Evolutionary conservation across 2,797 vertebrate genomes (phyloP), one percentile per base, ranked within the genome.

Genomic region (Coendou prehensilis): DNA sequence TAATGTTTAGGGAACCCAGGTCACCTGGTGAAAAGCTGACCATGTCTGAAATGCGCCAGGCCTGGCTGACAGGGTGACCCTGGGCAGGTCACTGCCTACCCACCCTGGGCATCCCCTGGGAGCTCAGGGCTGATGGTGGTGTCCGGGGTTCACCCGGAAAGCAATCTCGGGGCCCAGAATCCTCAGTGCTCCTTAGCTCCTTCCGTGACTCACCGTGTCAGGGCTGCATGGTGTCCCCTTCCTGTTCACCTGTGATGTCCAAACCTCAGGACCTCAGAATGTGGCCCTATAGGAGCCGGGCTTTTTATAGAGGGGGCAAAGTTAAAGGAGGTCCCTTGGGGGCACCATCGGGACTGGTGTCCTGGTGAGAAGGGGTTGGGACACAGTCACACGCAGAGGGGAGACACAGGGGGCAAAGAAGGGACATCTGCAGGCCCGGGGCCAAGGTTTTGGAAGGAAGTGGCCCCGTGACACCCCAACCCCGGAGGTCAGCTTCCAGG

Each of bases 31-130:
- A 61, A 47, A 9, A 79, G 86, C 37, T 0, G 2, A 2, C 1
- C 3, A 37, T 33, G 52, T 69, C 73, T 57, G 63, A 69, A 52
- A 18, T 28, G 71, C 23, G 52, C 41, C 50, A 5, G 37, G 13
- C 20, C 26, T 5, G 14, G 41, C 22, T 2, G n/a, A 28, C 45
- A 2, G 17, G 41, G 78, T 63, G 59, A 11, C 17, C 2, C 0
- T 8, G 26, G 15, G 5, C 7, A 18, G 23, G 45, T 18, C 67
- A 17, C 30, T 0, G 1, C 17, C 63, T 67, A 8, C 47, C 69
- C 28, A 54, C 45, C 41, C 18, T 0, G 0, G 33, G 28, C 6
- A 41, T 73, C 50, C 2, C 0, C 0, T 0, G 5, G 57, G 37
- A 59, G 10, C 13, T 33, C 17, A 30, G 45, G 41, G 64, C 61